Base-by-base conservation (phyloP, 2,888 invertebrate genomes). In the Sarcophaga rosellei region DNA sequence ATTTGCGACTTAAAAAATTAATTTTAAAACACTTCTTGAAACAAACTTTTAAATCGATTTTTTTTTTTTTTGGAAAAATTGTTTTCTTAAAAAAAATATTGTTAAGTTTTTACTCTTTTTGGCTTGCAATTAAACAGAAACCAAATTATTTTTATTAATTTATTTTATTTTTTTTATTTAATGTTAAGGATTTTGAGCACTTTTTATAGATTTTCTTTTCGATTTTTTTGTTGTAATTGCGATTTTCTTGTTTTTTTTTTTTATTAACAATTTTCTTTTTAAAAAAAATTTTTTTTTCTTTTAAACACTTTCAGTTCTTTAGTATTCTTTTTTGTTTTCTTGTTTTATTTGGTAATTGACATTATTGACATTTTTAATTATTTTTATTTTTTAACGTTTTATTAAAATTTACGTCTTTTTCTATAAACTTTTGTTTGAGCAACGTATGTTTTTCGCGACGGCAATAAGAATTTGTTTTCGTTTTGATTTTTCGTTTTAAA, bases 361-460 rank as follows among this genome's bases (percentile, higher is more conserved):
- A 53, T 15, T 4, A 53, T 53, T 17, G 53, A 4, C 17, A 21
- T 21, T 53, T 53, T 69, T 10, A 47, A 2, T 47, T 23, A 21
- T 21, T 69, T 68, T 69, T 53, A 17, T 57, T 57, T 25, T 70
- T 70, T 2, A 25, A 53, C 17, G 12, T 53, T 53, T 44, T 44
- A 63, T 65, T 59, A n/a, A 62, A 47, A 15, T 63, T 74, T 65
- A 12, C 0, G 21, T 25, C 20, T 21, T 35, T 57, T 45, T 66
- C 62, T 57, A 74, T 62, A 10, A 21, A 35, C 20, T 68, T 68
- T 44, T 47, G 2, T 69, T 70, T 15, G 25, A 57, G 6, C 15
- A 20, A n/a, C 44, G 45, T 70, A 53, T 23, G 59, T 57, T 65
- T 79, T 79, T 70, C 84, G 84, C 84, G 84, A 80, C 84, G 84